Percentiles rank a stretch among this genome's conserved stretches.
Conservation (phyloP, 2,797 vertebrate species). For the Ceryle rudis region DNA sequence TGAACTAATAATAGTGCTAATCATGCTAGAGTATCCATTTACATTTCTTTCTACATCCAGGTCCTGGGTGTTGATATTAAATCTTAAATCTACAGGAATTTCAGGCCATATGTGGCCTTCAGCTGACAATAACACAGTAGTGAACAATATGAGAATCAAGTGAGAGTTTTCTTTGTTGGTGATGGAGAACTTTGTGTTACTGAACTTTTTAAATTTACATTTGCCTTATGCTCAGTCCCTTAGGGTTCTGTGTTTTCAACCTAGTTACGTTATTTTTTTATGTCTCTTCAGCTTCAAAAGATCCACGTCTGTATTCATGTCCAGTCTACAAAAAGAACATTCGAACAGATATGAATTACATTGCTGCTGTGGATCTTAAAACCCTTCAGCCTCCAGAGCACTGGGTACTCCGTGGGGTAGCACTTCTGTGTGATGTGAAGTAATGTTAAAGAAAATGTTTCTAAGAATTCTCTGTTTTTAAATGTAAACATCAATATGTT, state of each 20-base stretch:
- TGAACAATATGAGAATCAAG: background rate
- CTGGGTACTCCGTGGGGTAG: constrained; percentile 94
- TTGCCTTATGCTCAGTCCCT: background rate
- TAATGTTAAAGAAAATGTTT: constrained; percentile 55
- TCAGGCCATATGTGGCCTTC: background rate
- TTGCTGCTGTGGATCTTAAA: constrained; percentile 88
- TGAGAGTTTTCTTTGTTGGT: background rate
- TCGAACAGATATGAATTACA: constrained; percentile 90
- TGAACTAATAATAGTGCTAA: background rate
- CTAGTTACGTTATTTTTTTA: background rate
- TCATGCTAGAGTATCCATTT: background rate
- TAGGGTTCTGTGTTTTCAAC: background rate
- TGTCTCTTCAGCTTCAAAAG: constrained; percentile 76
- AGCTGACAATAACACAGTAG: background rate
- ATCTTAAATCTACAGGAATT: background rate
- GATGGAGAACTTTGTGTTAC: background rate
- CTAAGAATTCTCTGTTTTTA: background rate
- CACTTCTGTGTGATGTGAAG: constrained; percentile 94
- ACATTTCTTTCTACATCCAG: background rate
- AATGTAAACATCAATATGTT: background rate
- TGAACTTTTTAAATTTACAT: background rate
- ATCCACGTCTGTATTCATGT: constrained; percentile 87
- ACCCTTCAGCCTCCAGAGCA: constrained; percentile 86
- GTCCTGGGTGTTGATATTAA: background rate
- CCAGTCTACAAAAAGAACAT: constrained; percentile 94